Percentiles rank a stretch among this genome's conserved stretches.
Conservation (phyloP, 37 sponge, comb jelly and placozoan species). For the Beroe forskalii region DNA sequence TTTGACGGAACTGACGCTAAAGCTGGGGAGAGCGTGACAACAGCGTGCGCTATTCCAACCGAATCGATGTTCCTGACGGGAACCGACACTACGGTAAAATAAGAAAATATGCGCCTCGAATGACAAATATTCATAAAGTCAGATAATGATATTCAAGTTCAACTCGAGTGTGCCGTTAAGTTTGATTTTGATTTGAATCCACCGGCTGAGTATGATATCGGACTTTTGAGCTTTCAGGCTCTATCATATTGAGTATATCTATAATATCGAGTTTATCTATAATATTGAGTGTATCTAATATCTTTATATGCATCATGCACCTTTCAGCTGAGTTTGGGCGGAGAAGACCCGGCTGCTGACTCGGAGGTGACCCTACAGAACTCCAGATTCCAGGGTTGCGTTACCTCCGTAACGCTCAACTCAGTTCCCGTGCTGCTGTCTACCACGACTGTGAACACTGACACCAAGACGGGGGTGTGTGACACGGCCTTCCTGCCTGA, state of each 20-base stretch:
- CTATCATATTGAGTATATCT: no score
- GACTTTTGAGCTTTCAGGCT: no score
- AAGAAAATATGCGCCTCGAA: no score
- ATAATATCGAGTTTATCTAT: no score
- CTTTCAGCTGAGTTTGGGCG: neutral
- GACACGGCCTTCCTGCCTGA: neutral
- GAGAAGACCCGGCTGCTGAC: neutral
- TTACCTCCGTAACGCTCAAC: neutral
- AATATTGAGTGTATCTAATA: no score
- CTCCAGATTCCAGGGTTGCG: constrained; percentile 6
- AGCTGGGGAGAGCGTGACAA: neutral
- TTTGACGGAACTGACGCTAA: neutral
- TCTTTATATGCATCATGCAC: neutral
- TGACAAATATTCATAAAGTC: no score
- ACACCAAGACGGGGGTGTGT: neutral
- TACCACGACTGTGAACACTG: neutral
- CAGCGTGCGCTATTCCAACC: neutral
- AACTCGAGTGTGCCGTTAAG: no score
- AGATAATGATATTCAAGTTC: no score
- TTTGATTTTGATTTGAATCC: no score
- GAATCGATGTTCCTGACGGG: no score
- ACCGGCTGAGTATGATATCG: no score
- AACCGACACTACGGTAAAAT: no score
- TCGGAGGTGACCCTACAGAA: neutral
- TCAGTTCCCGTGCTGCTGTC: neutral